Evolutionary conservation across 64 coral and sea anemone species (phyloP).

Genomic region (Cladopsammia gracilis): DNA sequence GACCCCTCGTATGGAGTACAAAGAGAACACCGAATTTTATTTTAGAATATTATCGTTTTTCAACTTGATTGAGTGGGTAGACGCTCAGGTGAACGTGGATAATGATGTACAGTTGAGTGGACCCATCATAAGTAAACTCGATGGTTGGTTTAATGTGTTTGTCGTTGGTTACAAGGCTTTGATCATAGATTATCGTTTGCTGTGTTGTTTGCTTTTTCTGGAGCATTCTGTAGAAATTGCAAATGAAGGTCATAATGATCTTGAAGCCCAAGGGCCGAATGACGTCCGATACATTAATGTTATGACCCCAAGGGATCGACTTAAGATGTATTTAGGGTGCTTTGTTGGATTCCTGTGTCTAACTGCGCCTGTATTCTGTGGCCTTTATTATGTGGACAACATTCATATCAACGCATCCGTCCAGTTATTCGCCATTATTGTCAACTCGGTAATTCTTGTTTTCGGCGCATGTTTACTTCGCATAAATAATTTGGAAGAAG

Average conservation of each 20-base stretch:
- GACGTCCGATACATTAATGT: background rate
- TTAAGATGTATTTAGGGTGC: background rate
- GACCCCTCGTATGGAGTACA: background rate
- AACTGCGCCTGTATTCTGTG: background rate
- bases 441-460: background rate
- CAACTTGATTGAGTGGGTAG: constrained; percentile 73
- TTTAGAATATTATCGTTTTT: constrained; percentile 77
- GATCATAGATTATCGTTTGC: constrained; percentile 79
- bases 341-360: background rate
- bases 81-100: constrained; percentile 57
- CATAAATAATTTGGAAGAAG: background rate
- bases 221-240: constrained; percentile 34
- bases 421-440: constrained; percentile 5
- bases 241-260: background rate
- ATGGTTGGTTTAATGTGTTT: constrained; percentile 59
- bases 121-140: background rate
- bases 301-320: background rate
- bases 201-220: constrained; percentile 76
- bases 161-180: constrained; percentile 66
- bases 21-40: constrained; percentile 64
- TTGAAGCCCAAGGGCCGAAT: background rate
- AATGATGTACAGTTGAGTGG: background rate
- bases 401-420: background rate
- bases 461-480: background rate
- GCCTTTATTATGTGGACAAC: background rate